phyloP scores from a whole-genome alignment of 2,797 vertebrate genomes.

The Ctenochaetus hawaiiensis region DNA sequence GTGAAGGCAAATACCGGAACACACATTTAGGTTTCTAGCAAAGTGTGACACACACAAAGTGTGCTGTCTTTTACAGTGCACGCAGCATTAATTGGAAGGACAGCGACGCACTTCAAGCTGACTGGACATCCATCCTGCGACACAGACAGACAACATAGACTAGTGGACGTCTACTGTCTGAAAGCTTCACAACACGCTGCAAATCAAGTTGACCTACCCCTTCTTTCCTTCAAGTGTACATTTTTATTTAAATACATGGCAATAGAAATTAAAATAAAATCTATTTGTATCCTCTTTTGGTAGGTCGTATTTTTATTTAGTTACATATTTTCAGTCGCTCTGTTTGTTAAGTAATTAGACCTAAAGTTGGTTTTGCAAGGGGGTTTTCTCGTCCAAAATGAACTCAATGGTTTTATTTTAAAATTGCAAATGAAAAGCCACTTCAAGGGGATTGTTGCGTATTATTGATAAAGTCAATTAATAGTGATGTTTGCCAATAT shows the following conservation, averaged over 20 bases:
- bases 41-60: background rate
- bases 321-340: background rate
- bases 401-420: background rate
- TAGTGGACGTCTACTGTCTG: conserved; percentile 35
- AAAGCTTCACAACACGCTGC: conserved; percentile 12
- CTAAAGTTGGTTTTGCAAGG: background rate
- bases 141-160: conserved; percentile 32
- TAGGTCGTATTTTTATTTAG: background rate
- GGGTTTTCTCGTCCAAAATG: background rate
- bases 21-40: background rate
- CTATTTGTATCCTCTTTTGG: too few species aligned
- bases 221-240: background rate
- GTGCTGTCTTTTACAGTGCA: background rate
- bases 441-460: background rate
- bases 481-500: background rate
- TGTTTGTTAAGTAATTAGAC: background rate
- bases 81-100: background rate
- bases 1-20: conserved; percentile 8
- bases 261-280: too few species aligned
- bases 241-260: background rate
- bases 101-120: background rate
- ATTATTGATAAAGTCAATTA: background rate
- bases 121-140: conserved; percentile 15
- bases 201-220: conserved; percentile 1
- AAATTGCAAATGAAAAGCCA: background rate